Evolutionary conservation across 30 jellyfish, hydroid and myxozoan genomes (phyloP).

Genomic region (Phacellophora camtschatica): DNA sequence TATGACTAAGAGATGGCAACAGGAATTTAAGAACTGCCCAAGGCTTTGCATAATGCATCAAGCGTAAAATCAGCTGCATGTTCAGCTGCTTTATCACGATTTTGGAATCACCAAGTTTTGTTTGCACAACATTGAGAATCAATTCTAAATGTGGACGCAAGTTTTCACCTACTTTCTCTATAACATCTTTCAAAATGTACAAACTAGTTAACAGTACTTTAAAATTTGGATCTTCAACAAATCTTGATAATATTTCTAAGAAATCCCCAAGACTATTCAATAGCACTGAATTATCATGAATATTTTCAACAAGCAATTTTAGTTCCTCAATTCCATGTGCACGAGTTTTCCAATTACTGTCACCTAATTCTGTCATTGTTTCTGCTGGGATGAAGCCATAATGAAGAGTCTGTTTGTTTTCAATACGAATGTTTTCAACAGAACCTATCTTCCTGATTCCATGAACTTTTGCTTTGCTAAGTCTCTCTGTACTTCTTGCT

Average conservation of each 20-base stretch:
- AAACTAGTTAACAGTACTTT: slow-evolving; percentile 75
- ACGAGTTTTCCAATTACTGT: slow-evolving; percentile 71
- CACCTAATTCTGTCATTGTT: slow-evolving; percentile 63
- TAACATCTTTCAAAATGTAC: slow-evolving; percentile 52
- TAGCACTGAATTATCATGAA: slow-evolving; percentile 34
- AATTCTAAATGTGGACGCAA: slow-evolving; percentile 68
- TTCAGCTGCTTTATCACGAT: slow-evolving; percentile 69
- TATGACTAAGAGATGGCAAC: slow-evolving; percentile 59
- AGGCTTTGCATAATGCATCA: slow-evolving; percentile 84
- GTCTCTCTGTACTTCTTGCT: slow-evolving; percentile 65
- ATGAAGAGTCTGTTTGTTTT: slow-evolving; percentile 31
- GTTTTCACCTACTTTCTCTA: slow-evolving; percentile 50
- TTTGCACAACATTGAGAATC: slow-evolving; percentile 49
- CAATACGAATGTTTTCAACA: slow-evolving; percentile 12
- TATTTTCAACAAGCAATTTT: slow-evolving; percentile 16
- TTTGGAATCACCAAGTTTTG: slow-evolving; percentile 82
- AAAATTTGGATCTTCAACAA: slow-evolving; percentile 79
- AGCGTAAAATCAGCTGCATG: slow-evolving; percentile 37
- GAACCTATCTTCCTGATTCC: slow-evolving; percentile 25
- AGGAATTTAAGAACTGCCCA: slow-evolving; percentile 57
- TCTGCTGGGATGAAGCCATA: slow-evolving; percentile 82
- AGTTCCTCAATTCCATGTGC: slow-evolving; percentile 82
- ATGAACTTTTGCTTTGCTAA: slow-evolving; percentile 2
- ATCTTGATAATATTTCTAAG: slow-evolving; percentile 43
- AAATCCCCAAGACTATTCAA: slow-evolving; percentile 38